A percentile compares a stretch with the other conserved stretches of the same genome.
Conservation (phyloP, 2,797 vertebrate genomes). For the Coregonus ussuriensis region DNA sequence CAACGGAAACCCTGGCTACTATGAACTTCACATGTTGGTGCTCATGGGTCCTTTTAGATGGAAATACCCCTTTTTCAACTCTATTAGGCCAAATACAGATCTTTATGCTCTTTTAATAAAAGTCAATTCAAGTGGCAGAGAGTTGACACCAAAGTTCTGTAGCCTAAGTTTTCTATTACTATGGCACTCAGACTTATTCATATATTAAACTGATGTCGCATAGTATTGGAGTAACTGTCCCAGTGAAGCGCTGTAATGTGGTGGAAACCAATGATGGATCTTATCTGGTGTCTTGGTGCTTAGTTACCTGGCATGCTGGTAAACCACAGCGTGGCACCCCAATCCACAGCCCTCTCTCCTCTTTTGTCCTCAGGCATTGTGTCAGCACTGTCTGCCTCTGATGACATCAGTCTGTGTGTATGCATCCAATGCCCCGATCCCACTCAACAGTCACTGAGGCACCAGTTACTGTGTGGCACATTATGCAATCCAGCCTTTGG, state of each 20-base stretch:
- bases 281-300: slow-evolving; percentile 24
- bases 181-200: not conserved
- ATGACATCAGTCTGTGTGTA: slow-evolving; percentile 13
- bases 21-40: too few relatives aligned
- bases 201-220: not conserved
- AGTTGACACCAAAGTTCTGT: not conserved
- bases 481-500: not conserved
- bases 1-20: too few relatives aligned
- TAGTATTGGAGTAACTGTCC: not conserved
- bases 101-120: not conserved
- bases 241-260: not conserved
- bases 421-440: not conserved
- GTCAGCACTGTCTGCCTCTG: slow-evolving; percentile 35
- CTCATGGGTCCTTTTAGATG: too few relatives aligned
- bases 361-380: slow-evolving; percentile 49
- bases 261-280: slow-evolving; percentile 18
- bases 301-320: slow-evolving; percentile 36
- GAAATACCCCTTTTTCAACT: not conserved
- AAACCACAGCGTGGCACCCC: slow-evolving; percentile 58
- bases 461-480: slow-evolving; percentile 19
- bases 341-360: slow-evolving; percentile 49
- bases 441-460: slow-evolving; percentile 16
- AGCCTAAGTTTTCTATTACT: not conserved
- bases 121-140: too few relatives aligned
- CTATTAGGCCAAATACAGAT: not conserved